Base-by-base conservation (phyloP, 1,140 invertebrate genomes). In the Macrobrachium rosenbergii region DNA sequence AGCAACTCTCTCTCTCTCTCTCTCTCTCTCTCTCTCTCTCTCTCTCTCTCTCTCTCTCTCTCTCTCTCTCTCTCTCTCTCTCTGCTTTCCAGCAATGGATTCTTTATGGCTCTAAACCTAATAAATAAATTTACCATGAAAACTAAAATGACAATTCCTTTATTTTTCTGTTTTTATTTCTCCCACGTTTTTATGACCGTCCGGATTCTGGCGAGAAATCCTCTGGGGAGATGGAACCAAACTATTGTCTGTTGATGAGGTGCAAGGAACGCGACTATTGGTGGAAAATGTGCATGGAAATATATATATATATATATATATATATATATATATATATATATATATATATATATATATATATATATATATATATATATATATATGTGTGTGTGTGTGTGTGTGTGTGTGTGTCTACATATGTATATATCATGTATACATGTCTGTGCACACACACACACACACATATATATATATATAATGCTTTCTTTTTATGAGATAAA, bases 291-390 rank as follows among this genome's bases (percentile, higher is more conserved):
- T 63, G n/a, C n/a, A 63, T n/a, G n/a, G 16, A 63, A 17, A 63
- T 63, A 63, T 63, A 67, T 67, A 67, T 67, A 67, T 67, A 67
- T 67, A 67, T 67, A 67, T 67, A 67, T 67, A 67, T 67, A 67
- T 67, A 67, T 67, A 67, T 67, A 67, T 67, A 67, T 67, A 67
- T 67, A 67, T 67, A 28, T 67, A 67, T 28, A 67, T 67, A 67
- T 67, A 17, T 67, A 17, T 67, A 17, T 67, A 17, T 67, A 17
- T 12, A 17, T 67, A 17, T 67, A 17, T 67, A 17, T 67, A 17
- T 67, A 17, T 67, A 17, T 67, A 67, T 67, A 67, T 67, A 67
- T 67, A 67, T 67, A 67, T 67, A 67, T 67, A 67, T 67, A 67
- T 67, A 67, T 67, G 8, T 67, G 8, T 67, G 8, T 67, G 8